Percentiles rank a stretch among this genome's conserved stretches.
Evolutionary conservation across 2,113 vertebrate species (phyloP).

Genomic region (Romanogobio albipinnatus): DNA sequence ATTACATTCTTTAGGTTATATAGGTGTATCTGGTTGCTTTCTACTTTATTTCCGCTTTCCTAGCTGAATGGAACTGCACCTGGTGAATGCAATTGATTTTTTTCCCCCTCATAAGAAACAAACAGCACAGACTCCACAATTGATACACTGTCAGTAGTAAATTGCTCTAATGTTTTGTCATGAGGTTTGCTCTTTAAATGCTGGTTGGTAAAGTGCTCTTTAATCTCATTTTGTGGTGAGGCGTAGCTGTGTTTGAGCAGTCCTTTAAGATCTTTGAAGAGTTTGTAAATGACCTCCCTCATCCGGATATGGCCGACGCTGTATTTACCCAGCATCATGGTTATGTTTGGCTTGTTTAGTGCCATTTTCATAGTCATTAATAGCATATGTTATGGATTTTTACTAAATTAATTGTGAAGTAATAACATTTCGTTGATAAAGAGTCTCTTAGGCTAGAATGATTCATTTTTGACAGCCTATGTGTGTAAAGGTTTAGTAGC

Average conservation of each 20-base stretch:
- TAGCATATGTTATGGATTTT: background rate
- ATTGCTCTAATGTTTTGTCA: conserved; percentile 52
- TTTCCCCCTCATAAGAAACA: background rate
- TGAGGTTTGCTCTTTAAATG: conserved; percentile 53
- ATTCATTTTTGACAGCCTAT: background rate
- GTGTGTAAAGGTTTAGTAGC: conserved; percentile 25
- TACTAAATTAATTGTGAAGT: conserved; percentile 50
- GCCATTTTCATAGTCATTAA: background rate
- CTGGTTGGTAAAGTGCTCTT: conserved; percentile 48
- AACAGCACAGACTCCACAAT: background rate
- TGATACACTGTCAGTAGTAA: background rate
- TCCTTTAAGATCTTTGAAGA: conserved; percentile 53
- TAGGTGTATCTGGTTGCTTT: background rate
- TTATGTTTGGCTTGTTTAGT: conserved; percentile 12
- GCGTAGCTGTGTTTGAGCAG: conserved; percentile 71
- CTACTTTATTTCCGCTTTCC: background rate
- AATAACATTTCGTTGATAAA: conserved; percentile 51
- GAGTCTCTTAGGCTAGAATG: background rate
- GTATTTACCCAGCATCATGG: conserved; percentile 67
- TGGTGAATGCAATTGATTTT: background rate
- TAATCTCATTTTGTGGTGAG: conserved; percentile 44
- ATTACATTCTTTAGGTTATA: background rate
- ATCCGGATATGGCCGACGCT: conserved; percentile 66
- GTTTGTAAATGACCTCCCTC: conserved; percentile 53
- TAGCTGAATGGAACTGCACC: background rate